Percentiles rank a stretch among this genome's conserved stretches.
Conservation (phyloP, 2,888 invertebrate genomes). For the Pachliopta kotzebuea region DNA sequence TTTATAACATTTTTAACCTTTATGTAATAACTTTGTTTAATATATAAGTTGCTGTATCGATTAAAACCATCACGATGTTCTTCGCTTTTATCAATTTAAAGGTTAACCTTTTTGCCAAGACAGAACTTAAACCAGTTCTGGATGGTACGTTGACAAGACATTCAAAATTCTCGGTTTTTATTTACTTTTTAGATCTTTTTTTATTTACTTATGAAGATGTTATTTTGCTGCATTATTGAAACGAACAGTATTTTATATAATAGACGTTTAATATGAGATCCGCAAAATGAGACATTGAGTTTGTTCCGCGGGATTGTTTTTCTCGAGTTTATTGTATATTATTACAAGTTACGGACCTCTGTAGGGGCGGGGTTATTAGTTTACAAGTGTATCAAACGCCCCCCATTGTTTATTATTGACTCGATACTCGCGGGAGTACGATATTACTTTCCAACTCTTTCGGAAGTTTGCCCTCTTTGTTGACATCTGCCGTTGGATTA, state of each 20-base stretch:
- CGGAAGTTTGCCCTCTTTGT: slow-evolving; percentile 76
- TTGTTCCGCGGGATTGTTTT: slow-evolving; percentile 43
- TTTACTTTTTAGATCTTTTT: neutral
- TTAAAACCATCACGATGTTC: too few species aligned
- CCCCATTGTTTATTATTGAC: slow-evolving; percentile 76
- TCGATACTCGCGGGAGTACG: slow-evolving; percentile 52
- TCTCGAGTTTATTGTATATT: slow-evolving; percentile 64
- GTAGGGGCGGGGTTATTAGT: slow-evolving; percentile 69
- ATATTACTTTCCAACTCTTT: slow-evolving; percentile 78
- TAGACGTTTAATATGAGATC: neutral
- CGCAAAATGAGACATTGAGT: neutral
- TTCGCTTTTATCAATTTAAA: too few species aligned
- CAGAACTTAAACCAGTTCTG: too few species aligned
- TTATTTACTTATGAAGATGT: neutral
- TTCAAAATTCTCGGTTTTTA: neutral
- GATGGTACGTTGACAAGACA: too few species aligned
- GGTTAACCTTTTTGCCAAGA: too few species aligned
- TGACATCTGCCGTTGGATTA: slow-evolving; percentile 75
- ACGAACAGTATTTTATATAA: neutral
- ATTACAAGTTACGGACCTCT: slow-evolving; percentile 55
- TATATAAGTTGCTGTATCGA: too few species aligned
- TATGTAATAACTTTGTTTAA: neutral
- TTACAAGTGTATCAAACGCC: slow-evolving; percentile 78
- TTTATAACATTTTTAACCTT: neutral
- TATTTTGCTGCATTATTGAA: neutral